Evolutionary conservation across 2,888 invertebrate species (phyloP).

Genomic region (Tachina lurida): DNA sequence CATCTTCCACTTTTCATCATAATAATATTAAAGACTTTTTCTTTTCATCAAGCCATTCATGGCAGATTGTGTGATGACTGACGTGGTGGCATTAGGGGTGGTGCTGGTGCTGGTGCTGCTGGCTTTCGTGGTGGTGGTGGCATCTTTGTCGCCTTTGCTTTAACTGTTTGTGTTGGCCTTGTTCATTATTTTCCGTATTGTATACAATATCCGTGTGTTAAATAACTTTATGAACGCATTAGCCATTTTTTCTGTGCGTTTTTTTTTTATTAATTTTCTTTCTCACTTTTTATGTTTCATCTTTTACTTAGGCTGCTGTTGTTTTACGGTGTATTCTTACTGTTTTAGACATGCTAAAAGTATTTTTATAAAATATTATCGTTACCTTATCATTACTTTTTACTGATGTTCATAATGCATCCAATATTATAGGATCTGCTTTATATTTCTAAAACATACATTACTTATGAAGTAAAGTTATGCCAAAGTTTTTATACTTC

Average conservation of each 20-base stretch:
- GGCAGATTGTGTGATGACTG: constrained; percentile 18
- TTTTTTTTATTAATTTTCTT: constrained; percentile 26
- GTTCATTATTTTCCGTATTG: constrained; percentile 27
- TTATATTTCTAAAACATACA: constrained; percentile 24
- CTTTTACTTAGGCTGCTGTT: constrained; percentile 1
- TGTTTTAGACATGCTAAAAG: neutral
- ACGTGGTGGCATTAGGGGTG: neutral
- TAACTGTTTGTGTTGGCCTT: constrained; percentile 9
- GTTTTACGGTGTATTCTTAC: neutral
- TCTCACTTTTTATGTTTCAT: constrained; percentile 5
- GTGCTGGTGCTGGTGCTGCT: neutral
- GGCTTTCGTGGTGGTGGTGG: neutral
- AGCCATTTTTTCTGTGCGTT: constrained; percentile 12
- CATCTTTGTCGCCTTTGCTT: constrained; percentile 20
- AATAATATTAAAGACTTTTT: constrained; percentile 51
- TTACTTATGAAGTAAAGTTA: neutral
- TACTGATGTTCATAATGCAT: constrained; percentile 49
- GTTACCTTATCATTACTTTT: constrained; percentile 57
- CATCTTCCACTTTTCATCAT: constrained; percentile 44
- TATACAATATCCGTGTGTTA: constrained; percentile 50
- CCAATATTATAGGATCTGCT: constrained; percentile 41
- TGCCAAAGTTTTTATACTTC: neutral
- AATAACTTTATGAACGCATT: constrained; percentile 50
- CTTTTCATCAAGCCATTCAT: neutral
- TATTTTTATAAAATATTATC: constrained; percentile 60